These are phyloP conservation scores for Danio choprae DNA, from an alignment of 2,797 vertebrate genomes.

Conservation along the genomic window DNA sequence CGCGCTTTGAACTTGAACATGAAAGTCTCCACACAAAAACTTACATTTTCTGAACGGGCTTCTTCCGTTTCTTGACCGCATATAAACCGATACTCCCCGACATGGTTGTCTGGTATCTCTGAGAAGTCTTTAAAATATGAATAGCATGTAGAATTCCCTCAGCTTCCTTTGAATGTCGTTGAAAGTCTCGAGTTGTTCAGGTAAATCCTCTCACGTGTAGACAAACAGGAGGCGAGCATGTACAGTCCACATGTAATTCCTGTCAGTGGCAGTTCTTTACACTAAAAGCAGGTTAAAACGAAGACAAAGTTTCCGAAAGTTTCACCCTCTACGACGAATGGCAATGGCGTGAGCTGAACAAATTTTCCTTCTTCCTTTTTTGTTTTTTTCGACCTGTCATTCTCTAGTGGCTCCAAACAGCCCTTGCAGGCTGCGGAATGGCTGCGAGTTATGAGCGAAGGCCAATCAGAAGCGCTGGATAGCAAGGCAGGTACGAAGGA, in stretches of 20 bases:
- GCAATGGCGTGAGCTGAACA: slow-evolving; percentile 56
- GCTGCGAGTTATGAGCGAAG: slow-evolving; percentile 59
- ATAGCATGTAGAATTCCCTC: slow-evolving; percentile 40
- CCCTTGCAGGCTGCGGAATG: slow-evolving; percentile 54
- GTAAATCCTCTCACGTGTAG: slow-evolving; percentile 22
- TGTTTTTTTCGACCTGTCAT: slow-evolving; percentile 57
- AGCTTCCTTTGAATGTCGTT: slow-evolving; percentile 2
- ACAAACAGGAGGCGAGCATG: background rate
- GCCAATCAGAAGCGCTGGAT: slow-evolving; percentile 47
- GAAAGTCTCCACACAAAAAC: slow-evolving; percentile 49
- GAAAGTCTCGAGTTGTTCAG: slow-evolving; percentile 10
- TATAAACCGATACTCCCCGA: slow-evolving; percentile 73
- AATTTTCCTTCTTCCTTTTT: slow-evolving; percentile 57
- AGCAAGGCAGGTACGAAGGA: slow-evolving; percentile 40
- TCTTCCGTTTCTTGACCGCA: slow-evolving; percentile 82
- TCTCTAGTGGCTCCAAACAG: slow-evolving; percentile 60
- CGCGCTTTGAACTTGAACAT: slow-evolving; percentile 42
- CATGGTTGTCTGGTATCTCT: slow-evolving; percentile 61
- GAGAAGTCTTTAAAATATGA: slow-evolving; percentile 37
- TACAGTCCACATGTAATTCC: background rate
- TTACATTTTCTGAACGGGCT: slow-evolving; percentile 84
- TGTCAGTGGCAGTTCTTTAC: background rate
- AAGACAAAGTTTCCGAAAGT: slow-evolving; percentile 23
- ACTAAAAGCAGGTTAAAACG: slow-evolving; percentile 26
- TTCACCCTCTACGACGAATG: slow-evolving; percentile 38